Base-by-base conservation (phyloP, 1,140 invertebrate species). In the Trichomalopsis sarcophagae region DNA sequence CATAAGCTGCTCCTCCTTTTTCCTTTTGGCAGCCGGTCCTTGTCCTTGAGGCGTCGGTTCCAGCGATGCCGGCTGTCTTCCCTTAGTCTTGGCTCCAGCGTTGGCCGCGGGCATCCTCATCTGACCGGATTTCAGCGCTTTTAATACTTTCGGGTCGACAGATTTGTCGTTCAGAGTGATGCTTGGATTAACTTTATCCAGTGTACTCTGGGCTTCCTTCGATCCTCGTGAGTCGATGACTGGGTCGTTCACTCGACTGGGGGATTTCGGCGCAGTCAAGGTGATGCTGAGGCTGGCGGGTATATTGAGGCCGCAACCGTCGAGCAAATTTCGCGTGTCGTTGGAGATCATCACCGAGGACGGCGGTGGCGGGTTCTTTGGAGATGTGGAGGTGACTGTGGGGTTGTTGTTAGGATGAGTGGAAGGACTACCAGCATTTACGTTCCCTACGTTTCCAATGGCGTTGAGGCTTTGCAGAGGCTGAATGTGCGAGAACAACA, bases 271-370 rank as follows among this genome's bases (percentile, higher is more conserved):
- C 0, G 91, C 88, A 0, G 91, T 92, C 0, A 92, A 79, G 0
- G 92, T 92, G 84, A 92, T 92, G 62, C 91, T 92, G 17, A 93
- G 86, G 81, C 92, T 92, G 0, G 91, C 90, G 0, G 92, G 92
- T 68, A 93, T 93, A 44, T 91, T 92, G 9, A 92, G 73, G 1
- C 91, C 92, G 23, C 91, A 92, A n/a, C 89, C 91, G 2, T 92
- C 91, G 1, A 92, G 71, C 0, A 92, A 79, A 40, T 90, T 91
- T 27, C 89, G 83, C 0, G 92, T 92, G 1, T 92, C 87, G 40
- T 87, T 85, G 14, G 79, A 85, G 62, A 91, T 84, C 21, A 87
- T 69, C 9, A 86, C 82, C 7, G 80, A 68, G 21, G 55, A 62
- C 27, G 62, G 27, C 6, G 47, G 10, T 44, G 62, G 0, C 0